A percentile compares a stretch with the other conserved stretches of the same genome.
Evolutionary conservation across 2,888 invertebrate species (phyloP).

Genomic region (Drosophila paranaensis): DNA sequence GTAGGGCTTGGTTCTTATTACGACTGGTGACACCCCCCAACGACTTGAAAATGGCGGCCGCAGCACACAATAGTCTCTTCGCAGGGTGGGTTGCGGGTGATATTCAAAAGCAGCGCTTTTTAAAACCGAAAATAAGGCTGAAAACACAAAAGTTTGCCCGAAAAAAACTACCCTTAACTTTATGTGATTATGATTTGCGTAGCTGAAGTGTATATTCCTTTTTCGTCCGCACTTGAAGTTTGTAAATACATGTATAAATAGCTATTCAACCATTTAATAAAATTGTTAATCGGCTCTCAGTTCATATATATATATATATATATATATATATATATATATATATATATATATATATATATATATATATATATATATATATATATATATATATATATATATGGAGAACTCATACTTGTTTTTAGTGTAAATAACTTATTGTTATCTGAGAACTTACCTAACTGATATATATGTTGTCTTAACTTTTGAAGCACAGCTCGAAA

Average conservation of each 20-base stretch:
- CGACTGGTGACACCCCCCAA: conserved; percentile 17
- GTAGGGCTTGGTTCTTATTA: conserved; percentile 10
- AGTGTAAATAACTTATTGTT: no score
- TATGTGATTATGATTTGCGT: not conserved
- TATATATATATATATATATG: no score
- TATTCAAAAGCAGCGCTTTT: not conserved
- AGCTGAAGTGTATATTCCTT: not conserved
- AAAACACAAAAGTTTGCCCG: conserved; percentile 20
- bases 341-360: no score
- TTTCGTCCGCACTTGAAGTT: not conserved
- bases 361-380: no score
- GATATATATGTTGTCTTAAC: no score
- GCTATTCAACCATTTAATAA: no score
- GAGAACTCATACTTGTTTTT: no score
- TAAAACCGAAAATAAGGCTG: conserved; percentile 27
- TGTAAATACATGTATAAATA: not conserved
- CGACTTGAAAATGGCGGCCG: conserved; percentile 41
- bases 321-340: no score
- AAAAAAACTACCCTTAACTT: conserved; percentile 27
- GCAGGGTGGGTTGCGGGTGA: conserved; percentile 30
- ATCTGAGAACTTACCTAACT: no score
- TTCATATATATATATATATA: no score
- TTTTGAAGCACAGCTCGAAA: no score
- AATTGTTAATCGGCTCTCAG: no score
- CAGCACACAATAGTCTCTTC: not conserved